Base-by-base conservation (phyloP, 2,113 vertebrate genomes). In the Hippocampus mohnikei region DNA sequence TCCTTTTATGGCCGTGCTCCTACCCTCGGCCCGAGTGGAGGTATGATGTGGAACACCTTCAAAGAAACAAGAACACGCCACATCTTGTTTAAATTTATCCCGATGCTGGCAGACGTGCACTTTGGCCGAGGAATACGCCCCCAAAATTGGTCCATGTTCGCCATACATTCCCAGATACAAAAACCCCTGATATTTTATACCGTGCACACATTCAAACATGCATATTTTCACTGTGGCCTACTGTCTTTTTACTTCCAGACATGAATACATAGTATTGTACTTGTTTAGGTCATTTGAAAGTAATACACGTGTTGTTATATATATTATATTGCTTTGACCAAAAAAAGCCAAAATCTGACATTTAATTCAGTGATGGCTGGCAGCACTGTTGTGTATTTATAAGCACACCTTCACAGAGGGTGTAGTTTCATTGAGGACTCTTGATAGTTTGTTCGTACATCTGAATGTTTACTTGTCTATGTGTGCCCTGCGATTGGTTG, bases 41-140 rank as follows among this genome's bases (percentile, higher is more conserved):
- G 87, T 91, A 89, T 85, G 81, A 89, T 82, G 84, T 88, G 91
- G 90, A 91, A 89, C 86, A 87, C 90, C 88, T 92, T 93, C 92
- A 93, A 92, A 93, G 90, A 78, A 85, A 75, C n/a, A 27, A 78
- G 81, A 74, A 87, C 87, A 87, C 72, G 33, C 66, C 83, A 90
- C 92, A 93, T 89, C 91, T 93, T 93, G 91, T 91, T 92, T 90
- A 76, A 88, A 91, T 93, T 93, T 88, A 86, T 72, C 82, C 79
- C 77, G 83, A 83, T 75, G 60, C 84, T 78, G 81, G 82, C 87
- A 88, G 89, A 90, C 83, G 80, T 81, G 79, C 74, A 85, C 82
- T 74, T 73, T 42, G 83, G 84, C 83, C 88, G 84, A 83, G 81
- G 82, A 84, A 83, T 58, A 77, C 81, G 88, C 87, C 84, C 75